phyloP scores from a whole-genome alignment of 2,113 vertebrate genomes.

The Bettongia penicillata region DNA sequence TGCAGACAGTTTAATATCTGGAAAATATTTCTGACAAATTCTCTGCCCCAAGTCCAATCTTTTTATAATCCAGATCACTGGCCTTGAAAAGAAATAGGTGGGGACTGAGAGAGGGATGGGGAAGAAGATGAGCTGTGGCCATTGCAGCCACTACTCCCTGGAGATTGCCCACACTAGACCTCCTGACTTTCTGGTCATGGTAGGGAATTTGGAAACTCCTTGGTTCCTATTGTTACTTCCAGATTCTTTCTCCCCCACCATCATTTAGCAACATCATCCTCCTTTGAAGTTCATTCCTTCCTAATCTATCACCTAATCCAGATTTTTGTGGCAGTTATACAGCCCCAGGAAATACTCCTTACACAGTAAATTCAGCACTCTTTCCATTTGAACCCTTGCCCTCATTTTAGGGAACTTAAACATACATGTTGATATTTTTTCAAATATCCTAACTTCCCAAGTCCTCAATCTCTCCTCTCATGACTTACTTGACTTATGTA shows the following conservation, averaged over 20 bases:
- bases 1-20: neutral
- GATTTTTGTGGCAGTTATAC: neutral
- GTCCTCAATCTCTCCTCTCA: neutral
- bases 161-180: neutral
- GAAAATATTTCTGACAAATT: neutral
- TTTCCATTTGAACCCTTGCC: neutral
- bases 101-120: neutral
- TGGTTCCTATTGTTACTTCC: neutral
- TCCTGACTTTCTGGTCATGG: neutral
- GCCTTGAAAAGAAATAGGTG: neutral
- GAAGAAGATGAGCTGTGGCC: neutral
- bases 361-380: neutral
- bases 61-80: neutral
- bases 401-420: neutral
- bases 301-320: neutral
- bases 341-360: neutral
- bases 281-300: neutral
- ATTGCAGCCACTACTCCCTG: neutral
- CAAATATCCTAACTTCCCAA: neutral
- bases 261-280: neutral
- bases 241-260: neutral
- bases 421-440: neutral
- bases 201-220: neutral
- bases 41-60: neutral
- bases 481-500: neutral